Evolutionary conservation across 2,888 invertebrate genomes (phyloP), one percentile per base, ranked within the genome.

Genomic region (Acrobasis consociella): DNA sequence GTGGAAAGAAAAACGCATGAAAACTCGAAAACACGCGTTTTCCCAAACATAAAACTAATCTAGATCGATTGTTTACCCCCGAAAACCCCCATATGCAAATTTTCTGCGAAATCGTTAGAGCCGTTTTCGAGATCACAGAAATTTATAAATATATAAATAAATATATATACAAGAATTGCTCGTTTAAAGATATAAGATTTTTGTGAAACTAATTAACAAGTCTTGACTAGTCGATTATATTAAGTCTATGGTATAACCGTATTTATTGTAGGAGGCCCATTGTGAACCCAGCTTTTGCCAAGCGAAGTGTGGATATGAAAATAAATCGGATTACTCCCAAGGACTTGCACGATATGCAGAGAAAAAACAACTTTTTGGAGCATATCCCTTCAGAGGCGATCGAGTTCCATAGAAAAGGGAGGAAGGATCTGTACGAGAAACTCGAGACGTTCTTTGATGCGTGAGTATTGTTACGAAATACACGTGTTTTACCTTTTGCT

Each of bases 361-460:
- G 73, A 67, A 74, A 74, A 49, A 73, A 72, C 65, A 76, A 77
- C 67, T 70, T 79, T 65, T 76, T 89, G 22, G 66, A 82, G 60
- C 72, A 80, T 61, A 74, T 89, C 62, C 83, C 87, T 49, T 70
- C 77, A 61, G 73, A 74, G 11, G 82, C 77, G 67, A 76, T 91
- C 16, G 87, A 93, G 66, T 93, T 94, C 69, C 95, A 95, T 78
- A 93, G 95, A 72, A 81, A 93, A 64, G 95, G 94, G 62, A 92
- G 95, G 75, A 88, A 94, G 68, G 93, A 93, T 69, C 84, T 95
- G 60, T 95, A 95, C 80, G 86, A 75, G 53, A 95, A 95, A 83
- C 77, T 95, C 56, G 95, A 95, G 81, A 93, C 88, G 71, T 92
- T 95, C 77, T 83, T 95, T 65, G 88, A 91, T 74, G 93, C 93